These are phyloP conservation scores for Stenchaetothrips biformis DNA, from an alignment of 2,888 invertebrate species.

Conservation along the genomic window DNA sequence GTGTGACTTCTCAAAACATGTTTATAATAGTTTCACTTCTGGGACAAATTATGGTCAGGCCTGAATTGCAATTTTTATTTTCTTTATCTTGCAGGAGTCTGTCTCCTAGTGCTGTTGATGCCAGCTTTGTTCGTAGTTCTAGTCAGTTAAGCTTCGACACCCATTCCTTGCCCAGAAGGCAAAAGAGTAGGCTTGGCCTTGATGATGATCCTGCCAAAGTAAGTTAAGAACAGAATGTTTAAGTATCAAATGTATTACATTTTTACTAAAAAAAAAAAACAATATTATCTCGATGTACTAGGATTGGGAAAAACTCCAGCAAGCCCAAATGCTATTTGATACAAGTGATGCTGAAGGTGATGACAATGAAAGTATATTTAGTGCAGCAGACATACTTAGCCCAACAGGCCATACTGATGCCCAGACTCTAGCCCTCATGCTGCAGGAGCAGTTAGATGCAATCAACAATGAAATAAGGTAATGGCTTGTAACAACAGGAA, in stretches of 20 bases:
- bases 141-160: constrained; percentile 75
- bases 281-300: constrained; percentile 39
- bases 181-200: constrained; percentile 53
- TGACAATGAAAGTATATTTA: constrained; percentile 72
- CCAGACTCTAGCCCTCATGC: constrained; percentile 94
- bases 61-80: constrained; percentile 16
- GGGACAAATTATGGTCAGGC: neutral
- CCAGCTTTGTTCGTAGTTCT: constrained; percentile 63
- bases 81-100: constrained; percentile 55
- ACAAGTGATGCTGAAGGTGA: constrained; percentile 79
- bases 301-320: constrained; percentile 96
- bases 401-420: constrained; percentile 74
- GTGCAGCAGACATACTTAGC: constrained; percentile 58
- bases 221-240: constrained; percentile 23
- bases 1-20: too few species aligned
- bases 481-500: neutral
- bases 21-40: too few species aligned
- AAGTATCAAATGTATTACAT: neutral
- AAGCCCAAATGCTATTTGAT: constrained; percentile 85
- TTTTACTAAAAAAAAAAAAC: neutral
- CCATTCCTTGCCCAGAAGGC: constrained; percentile 61
- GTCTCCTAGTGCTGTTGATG: constrained; percentile 70
- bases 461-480: constrained; percentile 95
- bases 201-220: constrained; percentile 59
- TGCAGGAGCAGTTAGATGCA: constrained; percentile 98